phyloP scores from a whole-genome alignment of 2,113 vertebrate genomes.

The Syrrhaptes paradoxus region DNA sequence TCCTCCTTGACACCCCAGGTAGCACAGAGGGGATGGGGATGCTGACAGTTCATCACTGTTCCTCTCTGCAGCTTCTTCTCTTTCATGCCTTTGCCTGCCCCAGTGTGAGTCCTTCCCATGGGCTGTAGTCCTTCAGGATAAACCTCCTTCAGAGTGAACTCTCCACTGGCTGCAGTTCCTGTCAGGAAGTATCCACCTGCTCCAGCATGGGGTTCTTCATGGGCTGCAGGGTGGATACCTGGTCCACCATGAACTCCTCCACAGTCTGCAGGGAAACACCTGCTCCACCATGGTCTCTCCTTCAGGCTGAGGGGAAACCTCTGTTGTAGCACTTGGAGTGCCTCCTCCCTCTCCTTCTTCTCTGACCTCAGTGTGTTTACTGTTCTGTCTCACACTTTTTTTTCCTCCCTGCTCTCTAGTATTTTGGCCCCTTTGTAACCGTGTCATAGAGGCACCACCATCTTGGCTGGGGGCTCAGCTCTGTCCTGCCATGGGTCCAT shows the following conservation, averaged over 20 bases:
- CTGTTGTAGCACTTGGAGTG: not conserved
- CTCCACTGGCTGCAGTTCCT: not conserved
- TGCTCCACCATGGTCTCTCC: not conserved
- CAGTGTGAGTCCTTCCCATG: not conserved
- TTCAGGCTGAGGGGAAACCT: not conserved
- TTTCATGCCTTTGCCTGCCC: not conserved
- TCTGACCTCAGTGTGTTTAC: not conserved
- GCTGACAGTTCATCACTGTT: not conserved
- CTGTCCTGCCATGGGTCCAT: rapidly evolving
- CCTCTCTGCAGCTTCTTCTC: not conserved
- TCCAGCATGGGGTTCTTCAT: not conserved
- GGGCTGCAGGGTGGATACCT: not conserved
- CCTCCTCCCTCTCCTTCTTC: not conserved
- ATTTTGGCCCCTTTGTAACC: not conserved
- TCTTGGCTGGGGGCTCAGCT: not conserved
- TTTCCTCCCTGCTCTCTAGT: not conserved
- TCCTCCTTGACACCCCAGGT: not conserved
- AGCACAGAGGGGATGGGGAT: not conserved
- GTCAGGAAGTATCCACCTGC: not conserved
- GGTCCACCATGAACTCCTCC: not conserved
- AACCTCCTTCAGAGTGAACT: not conserved
- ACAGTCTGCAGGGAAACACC: not conserved
- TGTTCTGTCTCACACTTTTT: not conserved
- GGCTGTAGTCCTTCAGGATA: not conserved
- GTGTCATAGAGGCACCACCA: not conserved